Evolutionary conservation across 2,888 invertebrate species (phyloP).

Genomic region (Chymomyza fuscimana): DNA sequence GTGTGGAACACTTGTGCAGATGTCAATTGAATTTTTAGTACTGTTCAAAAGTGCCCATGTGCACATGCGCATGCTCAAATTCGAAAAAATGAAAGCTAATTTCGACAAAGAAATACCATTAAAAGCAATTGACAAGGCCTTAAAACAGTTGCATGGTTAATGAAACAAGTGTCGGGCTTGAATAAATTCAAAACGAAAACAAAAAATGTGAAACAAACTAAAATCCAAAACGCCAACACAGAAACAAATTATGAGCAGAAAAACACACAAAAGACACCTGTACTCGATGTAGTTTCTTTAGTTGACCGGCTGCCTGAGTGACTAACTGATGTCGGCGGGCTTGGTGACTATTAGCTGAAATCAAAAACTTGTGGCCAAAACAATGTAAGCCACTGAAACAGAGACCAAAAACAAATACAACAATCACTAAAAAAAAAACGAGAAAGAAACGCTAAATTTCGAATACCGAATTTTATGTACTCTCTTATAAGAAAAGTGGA

Average conservation of each 20-base stretch:
- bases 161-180: constrained; percentile 31
- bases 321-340: constrained; percentile 8
- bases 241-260: constrained; percentile 25
- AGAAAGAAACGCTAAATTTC: background rate
- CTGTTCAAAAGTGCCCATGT: too few relatives aligned
- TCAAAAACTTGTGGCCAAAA: constrained; percentile 41
- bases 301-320: constrained; percentile 15
- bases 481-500: background rate
- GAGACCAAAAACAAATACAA: constrained; percentile 10
- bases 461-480: background rate
- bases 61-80: background rate
- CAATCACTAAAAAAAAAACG: constrained; percentile 20
- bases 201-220: background rate
- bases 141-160: constrained; percentile 29
- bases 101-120: constrained; percentile 53
- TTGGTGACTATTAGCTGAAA: constrained; percentile 53
- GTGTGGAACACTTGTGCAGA: constrained; percentile 58
- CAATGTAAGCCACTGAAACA: constrained; percentile 44
- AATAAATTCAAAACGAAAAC: constrained; percentile 16
- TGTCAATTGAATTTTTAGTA: constrained; percentile 39
- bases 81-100: constrained; percentile 44
- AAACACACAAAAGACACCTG: constrained; percentile 54
- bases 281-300: constrained; percentile 24
- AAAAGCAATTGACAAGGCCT: constrained; percentile 1
- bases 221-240: constrained; percentile 37